phyloP scores from a whole-genome alignment of 2,888 invertebrate species.

The Actias luna region DNA sequence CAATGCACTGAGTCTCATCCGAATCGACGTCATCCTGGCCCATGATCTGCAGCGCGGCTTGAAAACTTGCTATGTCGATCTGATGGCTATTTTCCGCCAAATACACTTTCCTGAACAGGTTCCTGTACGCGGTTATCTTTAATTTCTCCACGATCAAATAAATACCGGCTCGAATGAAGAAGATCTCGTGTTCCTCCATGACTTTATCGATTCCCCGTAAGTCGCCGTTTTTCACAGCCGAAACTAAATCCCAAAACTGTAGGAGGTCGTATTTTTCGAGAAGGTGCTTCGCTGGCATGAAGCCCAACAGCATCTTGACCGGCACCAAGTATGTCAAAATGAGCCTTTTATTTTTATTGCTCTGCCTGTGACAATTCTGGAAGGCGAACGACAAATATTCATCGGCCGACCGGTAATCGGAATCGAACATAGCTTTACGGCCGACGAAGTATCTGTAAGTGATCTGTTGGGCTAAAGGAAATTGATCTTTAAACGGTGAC shows the following conservation, averaged over 20 bases:
- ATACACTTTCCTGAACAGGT: conserved; percentile 96
- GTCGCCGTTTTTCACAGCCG: conserved; percentile 95
- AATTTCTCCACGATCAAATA: conserved; percentile 98
- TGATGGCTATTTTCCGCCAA: conserved; percentile 90
- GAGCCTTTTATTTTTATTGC: conserved; percentile 92
- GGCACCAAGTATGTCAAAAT: conserved; percentile 98
- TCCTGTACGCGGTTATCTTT: conserved; percentile 96
- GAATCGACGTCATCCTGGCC: conserved; percentile 93
- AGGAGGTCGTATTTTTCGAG: conserved; percentile 94
- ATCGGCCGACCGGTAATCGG: conserved; percentile 96
- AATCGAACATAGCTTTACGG: conserved; percentile 99
- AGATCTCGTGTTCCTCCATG: conserved; percentile 92
- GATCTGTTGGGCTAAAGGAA: conserved; percentile 95
- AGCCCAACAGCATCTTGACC: conserved; percentile 98
- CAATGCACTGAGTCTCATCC: conserved; percentile 97
- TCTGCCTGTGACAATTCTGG: conserved; percentile 91
- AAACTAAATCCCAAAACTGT: conserved; percentile 94
- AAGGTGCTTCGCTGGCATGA: conserved; percentile 92
- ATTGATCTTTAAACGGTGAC: conserved; percentile 93
- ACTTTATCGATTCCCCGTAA: conserved; percentile 90
- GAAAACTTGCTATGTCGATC: conserved; percentile 92
- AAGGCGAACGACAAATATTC: conserved; percentile 96
- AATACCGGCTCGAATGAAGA: conserved; percentile 98
- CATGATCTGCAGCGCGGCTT: conserved; percentile 90
- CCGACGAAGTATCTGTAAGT: conserved; percentile 99